Base-by-base conservation (phyloP, 2,888 invertebrate species). In the Ophraella communa region DNA sequence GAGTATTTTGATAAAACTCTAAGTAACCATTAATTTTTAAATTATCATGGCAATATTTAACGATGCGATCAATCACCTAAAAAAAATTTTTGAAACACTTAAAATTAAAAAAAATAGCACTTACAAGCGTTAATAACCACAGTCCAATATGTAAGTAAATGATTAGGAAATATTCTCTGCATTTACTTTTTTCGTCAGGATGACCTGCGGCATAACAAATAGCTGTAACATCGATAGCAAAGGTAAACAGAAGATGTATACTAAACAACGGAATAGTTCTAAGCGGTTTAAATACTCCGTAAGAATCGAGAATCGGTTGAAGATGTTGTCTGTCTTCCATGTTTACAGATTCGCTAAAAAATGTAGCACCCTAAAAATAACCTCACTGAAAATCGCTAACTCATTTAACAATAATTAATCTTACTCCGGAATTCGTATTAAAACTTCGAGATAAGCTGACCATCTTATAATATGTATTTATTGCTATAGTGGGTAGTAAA, bases 21-120 rank as follows among this genome's bases (percentile, higher is more conserved):
- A 90, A 83, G 74, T 90, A 90, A 2, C 91, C 90, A 74, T 86
- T 85, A 66, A 89, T 82, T 62, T 89, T 83, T 42, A 89, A 77
- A 66, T 84, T 81, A 65, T 88, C 86, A 74, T 91, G 91, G 72
- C 84, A 85, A 30, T 80, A 80, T 76, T 87, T 87, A 0, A 87
- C 81, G 53, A 87, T 77, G 74, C 87, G 85, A 80, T 90, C 87
- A 62, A 87, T 79, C 21, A 87, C 71, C 88, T 88, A 72, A 18
- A 79, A 53, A n/a, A n/a, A n/a, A n/a, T n/a, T n/a, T n/a, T n/a
- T 14, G 11, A 17, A 42, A 17, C 17, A 44, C 24, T 17, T 45
- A 18, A 20, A 8, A 18, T 42, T 3, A 42, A n/a, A 55, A 55
- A 33, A 33, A 7, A 4, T 57, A 30, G 8, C 58, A 71, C 82